Evolutionary conservation across 2,113 vertebrate genomes (phyloP).

Genomic region (Dromaius novaehollandiae): DNA sequence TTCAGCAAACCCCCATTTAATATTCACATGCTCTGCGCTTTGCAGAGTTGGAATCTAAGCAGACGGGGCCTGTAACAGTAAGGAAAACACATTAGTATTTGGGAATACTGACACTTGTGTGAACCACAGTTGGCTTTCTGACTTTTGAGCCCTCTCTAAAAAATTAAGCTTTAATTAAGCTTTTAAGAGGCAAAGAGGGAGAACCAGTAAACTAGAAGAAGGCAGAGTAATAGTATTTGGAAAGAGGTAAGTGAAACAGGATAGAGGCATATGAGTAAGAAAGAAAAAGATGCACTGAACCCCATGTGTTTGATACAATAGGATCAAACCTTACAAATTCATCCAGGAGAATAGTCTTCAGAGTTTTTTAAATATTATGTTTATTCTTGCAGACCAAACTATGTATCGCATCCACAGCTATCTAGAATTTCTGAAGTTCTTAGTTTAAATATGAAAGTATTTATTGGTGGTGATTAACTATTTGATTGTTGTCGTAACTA

Average conservation of each 20-base stretch:
- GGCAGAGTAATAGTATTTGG: neutral
- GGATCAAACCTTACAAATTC: neutral
- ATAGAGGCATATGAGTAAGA: neutral
- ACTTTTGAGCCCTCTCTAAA: neutral
- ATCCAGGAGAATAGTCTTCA: neutral
- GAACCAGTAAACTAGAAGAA: too few relatives aligned
- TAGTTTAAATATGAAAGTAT: neutral
- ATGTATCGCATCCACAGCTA: too few relatives aligned
- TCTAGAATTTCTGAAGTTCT: neutral
- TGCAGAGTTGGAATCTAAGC: neutral
- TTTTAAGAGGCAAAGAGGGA: neutral
- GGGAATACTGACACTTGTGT: neutral
- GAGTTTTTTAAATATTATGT: neutral
- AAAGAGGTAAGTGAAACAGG: neutral
- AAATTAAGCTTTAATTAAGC: neutral
- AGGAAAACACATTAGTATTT: accelerated
- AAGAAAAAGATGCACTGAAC: too few relatives aligned
- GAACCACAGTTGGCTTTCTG: neutral
- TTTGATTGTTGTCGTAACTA: neutral
- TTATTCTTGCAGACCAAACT: neutral
- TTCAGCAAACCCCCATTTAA: neutral
- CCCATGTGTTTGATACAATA: neutral
- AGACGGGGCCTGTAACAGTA: accelerated
- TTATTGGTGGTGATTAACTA: neutral
- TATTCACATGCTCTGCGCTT: neutral